These are phyloP conservation scores for Drosophila parvula DNA, from an alignment of 1,140 invertebrate genomes.

Conservation along the genomic window DNA sequence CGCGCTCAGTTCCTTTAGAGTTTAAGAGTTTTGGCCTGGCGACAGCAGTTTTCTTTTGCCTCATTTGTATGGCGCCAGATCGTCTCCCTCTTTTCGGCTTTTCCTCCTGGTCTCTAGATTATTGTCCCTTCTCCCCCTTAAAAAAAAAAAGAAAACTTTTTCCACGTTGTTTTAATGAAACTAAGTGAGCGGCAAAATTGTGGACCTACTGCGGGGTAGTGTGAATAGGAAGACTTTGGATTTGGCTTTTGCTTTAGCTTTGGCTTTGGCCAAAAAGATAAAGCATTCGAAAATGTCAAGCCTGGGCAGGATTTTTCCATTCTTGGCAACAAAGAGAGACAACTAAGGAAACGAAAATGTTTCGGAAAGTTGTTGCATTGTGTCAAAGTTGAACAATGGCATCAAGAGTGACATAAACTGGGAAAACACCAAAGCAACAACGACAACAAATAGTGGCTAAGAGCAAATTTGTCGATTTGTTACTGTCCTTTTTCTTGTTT, in stretches of 20 bases:
- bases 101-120: conserved; percentile 1
- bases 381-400: conserved; percentile 25
- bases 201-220: conserved; percentile 4
- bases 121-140: background rate
- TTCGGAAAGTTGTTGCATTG: conserved; percentile 35
- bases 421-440: background rate
- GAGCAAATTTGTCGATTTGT: conserved; percentile 21
- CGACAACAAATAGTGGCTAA: conserved; percentile 8
- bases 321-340: background rate
- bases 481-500: background rate
- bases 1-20: conserved; percentile 7
- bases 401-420: conserved; percentile 4
- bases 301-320: conserved; percentile 1
- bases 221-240: conserved; percentile 2
- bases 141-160: conserved; percentile 30
- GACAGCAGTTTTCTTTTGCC: conserved; percentile 43
- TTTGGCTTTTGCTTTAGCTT: conserved; percentile 1
- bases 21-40: conserved; percentile 39
- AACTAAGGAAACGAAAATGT: conserved; percentile 21
- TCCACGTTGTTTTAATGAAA: conserved; percentile 68
- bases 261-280: conserved; percentile 25
- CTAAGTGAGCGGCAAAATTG: conserved; percentile 69
- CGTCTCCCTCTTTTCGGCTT: background rate
- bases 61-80: conserved; percentile 49
- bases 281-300: conserved; percentile 28